Conservation (phyloP, 2,888 invertebrate genomes). For the Operophtera brumata region DNA sequence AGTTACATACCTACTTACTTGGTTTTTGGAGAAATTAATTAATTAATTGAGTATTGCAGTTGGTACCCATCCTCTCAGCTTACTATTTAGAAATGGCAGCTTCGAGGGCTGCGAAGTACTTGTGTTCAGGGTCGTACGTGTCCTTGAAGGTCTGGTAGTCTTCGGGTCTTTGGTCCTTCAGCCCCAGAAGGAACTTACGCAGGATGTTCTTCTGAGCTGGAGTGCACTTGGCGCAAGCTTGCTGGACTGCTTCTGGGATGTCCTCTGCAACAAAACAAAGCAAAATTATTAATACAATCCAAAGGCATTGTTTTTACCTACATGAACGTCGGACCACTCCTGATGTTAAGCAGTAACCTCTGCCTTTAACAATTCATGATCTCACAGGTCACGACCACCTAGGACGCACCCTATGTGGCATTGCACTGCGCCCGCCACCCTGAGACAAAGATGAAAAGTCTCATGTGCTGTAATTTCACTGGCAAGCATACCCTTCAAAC, state of each 20-base stretch:
- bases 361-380: too few species aligned
- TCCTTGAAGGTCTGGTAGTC: slow-evolving; percentile 71
- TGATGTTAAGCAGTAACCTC: too few species aligned
- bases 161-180: slow-evolving; percentile 71
- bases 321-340: too few species aligned
- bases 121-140: slow-evolving; percentile 81
- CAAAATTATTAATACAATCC: background rate
- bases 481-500: too few species aligned
- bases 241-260: slow-evolving; percentile 82
- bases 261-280: slow-evolving; percentile 72
- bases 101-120: slow-evolving; percentile 76
- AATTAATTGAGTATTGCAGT: background rate
- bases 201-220: slow-evolving; percentile 82
- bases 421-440: too few species aligned
- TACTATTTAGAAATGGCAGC: slow-evolving; percentile 45
- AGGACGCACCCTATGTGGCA: too few species aligned
- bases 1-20: too few species aligned
- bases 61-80: background rate
- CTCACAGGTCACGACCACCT: too few species aligned
- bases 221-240: slow-evolving; percentile 84
- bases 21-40: background rate
- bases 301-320: too few species aligned
- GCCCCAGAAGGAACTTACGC: slow-evolving; percentile 77
- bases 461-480: too few species aligned
- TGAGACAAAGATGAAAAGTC: too few species aligned